Percentiles rank a stretch among this genome's conserved stretches.
phyloP scores from a whole-genome alignment of 2,797 vertebrate species.

The Acipenser oxyrinchus region DNA sequence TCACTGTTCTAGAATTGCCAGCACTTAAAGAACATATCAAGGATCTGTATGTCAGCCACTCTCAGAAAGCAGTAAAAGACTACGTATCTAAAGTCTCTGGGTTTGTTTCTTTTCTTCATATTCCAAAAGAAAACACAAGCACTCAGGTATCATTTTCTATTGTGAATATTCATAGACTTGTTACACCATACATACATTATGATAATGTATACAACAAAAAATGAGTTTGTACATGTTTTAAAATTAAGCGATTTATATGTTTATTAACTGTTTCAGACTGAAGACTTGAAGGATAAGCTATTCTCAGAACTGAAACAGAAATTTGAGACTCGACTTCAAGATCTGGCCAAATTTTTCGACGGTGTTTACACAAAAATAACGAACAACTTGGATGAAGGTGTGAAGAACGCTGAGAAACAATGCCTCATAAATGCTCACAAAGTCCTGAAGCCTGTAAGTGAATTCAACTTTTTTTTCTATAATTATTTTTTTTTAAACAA shows the following conservation, averaged over 20 bases:
- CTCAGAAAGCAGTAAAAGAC: constrained; percentile 8
- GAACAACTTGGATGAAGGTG: neutral
- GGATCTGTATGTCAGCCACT: constrained; percentile 5
- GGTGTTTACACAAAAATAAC: neutral
- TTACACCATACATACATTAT: too few relatives aligned
- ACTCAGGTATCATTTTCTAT: constrained; percentile 1
- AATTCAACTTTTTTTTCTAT: neutral
- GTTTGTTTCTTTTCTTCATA: constrained; percentile 8
- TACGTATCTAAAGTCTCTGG: constrained; percentile 14
- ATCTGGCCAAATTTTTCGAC: neutral
- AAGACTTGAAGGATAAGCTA: neutral
- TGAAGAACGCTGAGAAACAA: neutral
- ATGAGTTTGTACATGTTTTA: too few relatives aligned
- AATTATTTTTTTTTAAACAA: neutral
- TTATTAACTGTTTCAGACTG: constrained; percentile 4
- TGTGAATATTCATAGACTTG: too few relatives aligned
- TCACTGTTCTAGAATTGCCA: constrained; percentile 9
- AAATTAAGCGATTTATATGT: too few relatives aligned
- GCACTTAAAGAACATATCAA: constrained; percentile 11
- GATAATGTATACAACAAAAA: too few relatives aligned
- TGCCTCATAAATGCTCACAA: neutral
- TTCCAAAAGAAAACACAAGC: neutral
- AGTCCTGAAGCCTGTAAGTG: constrained; percentile 8
- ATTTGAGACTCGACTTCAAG: neutral
- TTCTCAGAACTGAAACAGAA: neutral